Evolutionary conservation across 2,888 invertebrate genomes (phyloP).

Genomic region (Saturnia pavonia): DNA sequence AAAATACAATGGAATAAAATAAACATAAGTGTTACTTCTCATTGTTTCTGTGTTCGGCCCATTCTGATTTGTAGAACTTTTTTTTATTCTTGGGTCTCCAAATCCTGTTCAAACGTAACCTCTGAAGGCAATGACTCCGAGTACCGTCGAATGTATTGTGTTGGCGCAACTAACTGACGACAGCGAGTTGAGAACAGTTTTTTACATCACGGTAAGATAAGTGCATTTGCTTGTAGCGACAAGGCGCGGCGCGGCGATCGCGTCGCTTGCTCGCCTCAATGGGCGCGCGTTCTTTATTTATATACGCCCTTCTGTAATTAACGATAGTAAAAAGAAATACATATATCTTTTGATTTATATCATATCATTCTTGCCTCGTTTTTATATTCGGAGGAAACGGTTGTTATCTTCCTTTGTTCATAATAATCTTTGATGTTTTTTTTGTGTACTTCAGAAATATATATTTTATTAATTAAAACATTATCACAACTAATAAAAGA

Average conservation of each 20-base stretch:
- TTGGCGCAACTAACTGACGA: slow-evolving; percentile 74
- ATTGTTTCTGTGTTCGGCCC: slow-evolving; percentile 62
- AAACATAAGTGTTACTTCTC: slow-evolving; percentile 55
- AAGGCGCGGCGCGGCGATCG: slow-evolving; percentile 72
- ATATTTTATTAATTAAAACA: slow-evolving; percentile 2
- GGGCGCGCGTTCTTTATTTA: slow-evolving; percentile 75
- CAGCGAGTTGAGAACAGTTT: slow-evolving; percentile 72
- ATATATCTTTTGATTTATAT: slow-evolving; percentile 71
- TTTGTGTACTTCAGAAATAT: not conserved
- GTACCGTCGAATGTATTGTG: slow-evolving; percentile 57
- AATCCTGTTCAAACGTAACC: slow-evolving; percentile 66
- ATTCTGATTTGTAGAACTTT: slow-evolving; percentile 59
- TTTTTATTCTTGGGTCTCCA: slow-evolving; percentile 56
- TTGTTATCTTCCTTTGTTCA: slow-evolving; percentile 38
- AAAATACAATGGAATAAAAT: slow-evolving; percentile 52
- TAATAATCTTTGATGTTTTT: slow-evolving; percentile 10
- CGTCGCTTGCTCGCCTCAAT: slow-evolving; percentile 67
- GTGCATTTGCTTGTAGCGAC: slow-evolving; percentile 82
- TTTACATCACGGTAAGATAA: slow-evolving; percentile 79
- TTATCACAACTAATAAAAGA: not conserved
- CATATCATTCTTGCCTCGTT: slow-evolving; percentile 54
- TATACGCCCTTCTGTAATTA: slow-evolving; percentile 78
- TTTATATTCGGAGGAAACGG: slow-evolving; percentile 49
- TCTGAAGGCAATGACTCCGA: slow-evolving; percentile 68
- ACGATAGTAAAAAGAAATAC: slow-evolving; percentile 74